These are phyloP conservation scores for Tiliacea citrago DNA, from an alignment of 2,888 invertebrate species.

Conservation along the genomic window DNA sequence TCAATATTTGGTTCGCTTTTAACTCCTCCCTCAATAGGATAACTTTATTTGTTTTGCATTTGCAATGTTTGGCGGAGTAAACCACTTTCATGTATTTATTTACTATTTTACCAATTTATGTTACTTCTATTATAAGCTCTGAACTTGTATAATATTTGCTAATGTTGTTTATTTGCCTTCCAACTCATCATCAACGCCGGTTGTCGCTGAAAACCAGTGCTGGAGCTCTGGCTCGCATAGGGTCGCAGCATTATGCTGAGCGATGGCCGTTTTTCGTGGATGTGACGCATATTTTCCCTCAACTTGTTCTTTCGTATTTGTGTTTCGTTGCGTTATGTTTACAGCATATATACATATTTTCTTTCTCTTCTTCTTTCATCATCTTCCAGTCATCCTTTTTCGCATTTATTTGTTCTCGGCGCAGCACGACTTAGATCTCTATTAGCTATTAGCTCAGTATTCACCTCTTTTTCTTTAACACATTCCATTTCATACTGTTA, in stretches of 20 bases:
- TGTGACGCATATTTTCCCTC: no score
- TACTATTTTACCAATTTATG: constrained; percentile 1
- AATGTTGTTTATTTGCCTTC: no score
- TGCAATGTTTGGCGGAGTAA: constrained; percentile 17
- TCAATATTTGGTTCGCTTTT: constrained; percentile 41
- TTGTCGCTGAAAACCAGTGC: no score
- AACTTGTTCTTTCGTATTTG: no score
- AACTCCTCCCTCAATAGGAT: constrained; percentile 19
- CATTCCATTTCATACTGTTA: not conserved
- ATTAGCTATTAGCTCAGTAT: not conserved
- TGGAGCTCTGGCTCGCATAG: no score
- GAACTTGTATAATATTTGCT: not conserved
- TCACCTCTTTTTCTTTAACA: not conserved
- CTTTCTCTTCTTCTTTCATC: no score
- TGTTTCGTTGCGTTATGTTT: no score
- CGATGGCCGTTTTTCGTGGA: no score
- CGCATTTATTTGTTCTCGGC: not conserved
- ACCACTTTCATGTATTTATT: constrained; percentile 24
- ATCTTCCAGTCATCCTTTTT: not conserved
- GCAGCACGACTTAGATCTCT: not conserved
- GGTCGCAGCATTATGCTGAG: no score
- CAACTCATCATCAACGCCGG: no score
- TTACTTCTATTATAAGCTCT: not conserved
- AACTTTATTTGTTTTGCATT: constrained; percentile 43
- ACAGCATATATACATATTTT: no score